Evolutionary conservation across 2,888 invertebrate genomes (phyloP).

Genomic region (Tiliacea aurago): DNA sequence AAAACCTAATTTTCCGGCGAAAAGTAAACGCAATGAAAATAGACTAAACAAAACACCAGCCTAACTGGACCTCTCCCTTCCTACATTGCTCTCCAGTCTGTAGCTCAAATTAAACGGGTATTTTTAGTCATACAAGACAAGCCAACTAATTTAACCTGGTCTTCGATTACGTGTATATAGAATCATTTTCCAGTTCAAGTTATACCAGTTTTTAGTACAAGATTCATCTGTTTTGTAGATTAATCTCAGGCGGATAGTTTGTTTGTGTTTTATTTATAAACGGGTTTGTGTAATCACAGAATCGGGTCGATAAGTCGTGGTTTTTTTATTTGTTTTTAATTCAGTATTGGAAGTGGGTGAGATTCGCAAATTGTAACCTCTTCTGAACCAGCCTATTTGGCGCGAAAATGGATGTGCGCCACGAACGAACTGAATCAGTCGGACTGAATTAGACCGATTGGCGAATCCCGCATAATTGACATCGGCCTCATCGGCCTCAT

Average conservation of each 20-base stretch:
- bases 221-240: conserved; percentile 53
- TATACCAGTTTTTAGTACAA: conserved; percentile 38
- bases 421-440: too few species aligned
- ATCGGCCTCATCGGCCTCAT: too few species aligned
- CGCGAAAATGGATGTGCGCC: too few species aligned
- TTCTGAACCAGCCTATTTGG: too few species aligned
- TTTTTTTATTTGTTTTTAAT: conserved; percentile 25
- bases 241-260: conserved; percentile 18
- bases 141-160: not conserved
- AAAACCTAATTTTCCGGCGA: conserved; percentile 76
- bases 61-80: conserved; percentile 22
- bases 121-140: not conserved
- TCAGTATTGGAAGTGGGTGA: conserved; percentile 15
- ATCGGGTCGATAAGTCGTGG: conserved; percentile 30
- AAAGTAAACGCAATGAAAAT: conserved; percentile 50
- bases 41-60: conserved; percentile 50
- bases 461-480: too few species aligned
- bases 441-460: too few species aligned
- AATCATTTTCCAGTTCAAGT: conserved; percentile 14
- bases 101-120: conserved; percentile 35
- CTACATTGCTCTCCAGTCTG: not conserved
- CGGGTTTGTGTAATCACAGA: conserved; percentile 41
- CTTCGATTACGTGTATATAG: not conserved
- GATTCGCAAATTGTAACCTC: conserved; percentile 35
- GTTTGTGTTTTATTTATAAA: conserved; percentile 39